A percentile compares a stretch with the other conserved stretches of the same genome.
These are phyloP conservation scores for Pelobates cultripes DNA, from an alignment of 2,797 vertebrate species.

Conservation along the genomic window DNA sequence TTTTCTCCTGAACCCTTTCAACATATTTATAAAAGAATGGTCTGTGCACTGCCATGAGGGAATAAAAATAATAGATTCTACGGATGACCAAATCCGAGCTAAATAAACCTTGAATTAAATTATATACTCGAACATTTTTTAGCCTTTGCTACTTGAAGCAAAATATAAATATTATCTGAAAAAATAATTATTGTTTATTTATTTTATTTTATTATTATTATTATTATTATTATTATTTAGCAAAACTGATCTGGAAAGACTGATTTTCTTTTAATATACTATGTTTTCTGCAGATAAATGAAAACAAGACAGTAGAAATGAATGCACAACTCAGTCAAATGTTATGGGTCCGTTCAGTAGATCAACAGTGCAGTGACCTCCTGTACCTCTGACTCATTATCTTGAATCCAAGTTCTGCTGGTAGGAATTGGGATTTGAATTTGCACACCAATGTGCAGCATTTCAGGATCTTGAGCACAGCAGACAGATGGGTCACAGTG, in stretches of 20 bases:
- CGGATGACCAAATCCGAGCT: not conserved
- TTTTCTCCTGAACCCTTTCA: not conserved
- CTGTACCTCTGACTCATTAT: slow-evolving; percentile 73
- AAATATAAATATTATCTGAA: too few species aligned
- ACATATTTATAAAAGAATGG: not conserved
- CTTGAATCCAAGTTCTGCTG: slow-evolving; percentile 69
- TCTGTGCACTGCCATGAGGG: not conserved
- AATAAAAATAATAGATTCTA: slow-evolving; percentile 4
- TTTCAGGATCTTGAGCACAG: slow-evolving; percentile 61
- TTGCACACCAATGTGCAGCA: slow-evolving; percentile 57
- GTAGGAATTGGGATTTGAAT: slow-evolving; percentile 70
- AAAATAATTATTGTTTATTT: too few species aligned
- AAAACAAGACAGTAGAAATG: slow-evolving; percentile 32
- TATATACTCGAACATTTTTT: not conserved
- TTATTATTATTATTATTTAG: too few species aligned
- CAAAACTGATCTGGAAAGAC: too few species aligned
- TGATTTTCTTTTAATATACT: too few species aligned
- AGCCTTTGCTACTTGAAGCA: too few species aligned
- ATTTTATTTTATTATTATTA: too few species aligned
- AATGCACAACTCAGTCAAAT: slow-evolving; percentile 60
- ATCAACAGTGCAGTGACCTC: slow-evolving; percentile 70
- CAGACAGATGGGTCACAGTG: slow-evolving; percentile 67
- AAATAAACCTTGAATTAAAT: slow-evolving; percentile 11
- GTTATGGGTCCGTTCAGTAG: slow-evolving; percentile 65
- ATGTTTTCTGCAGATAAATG: not conserved